Conservation (phyloP, 2,797 vertebrate species). For the Orientallactaga sibirica region DNA sequence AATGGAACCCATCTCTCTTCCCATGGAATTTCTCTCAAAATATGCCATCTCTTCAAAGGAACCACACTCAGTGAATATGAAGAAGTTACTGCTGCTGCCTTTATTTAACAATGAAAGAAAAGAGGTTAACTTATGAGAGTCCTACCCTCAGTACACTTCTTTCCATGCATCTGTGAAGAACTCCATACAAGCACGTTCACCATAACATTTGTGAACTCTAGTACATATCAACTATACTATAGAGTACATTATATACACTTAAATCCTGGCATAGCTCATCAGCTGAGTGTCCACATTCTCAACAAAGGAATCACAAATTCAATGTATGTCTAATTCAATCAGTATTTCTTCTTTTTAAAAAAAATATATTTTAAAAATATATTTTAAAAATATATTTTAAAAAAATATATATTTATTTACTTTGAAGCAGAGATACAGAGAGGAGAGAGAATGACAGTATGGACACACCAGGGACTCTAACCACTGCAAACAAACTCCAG, state of each 20-base stretch:
- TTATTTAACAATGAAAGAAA: neutral
- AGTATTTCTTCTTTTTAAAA: neutral
- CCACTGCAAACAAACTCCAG: too few species aligned
- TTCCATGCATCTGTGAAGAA: neutral
- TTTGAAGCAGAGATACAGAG: too few species aligned
- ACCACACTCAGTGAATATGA: neutral
- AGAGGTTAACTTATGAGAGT: neutral
- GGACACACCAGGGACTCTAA: too few species aligned
- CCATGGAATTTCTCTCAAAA: neutral
- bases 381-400: too few species aligned
- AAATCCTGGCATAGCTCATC: neutral
- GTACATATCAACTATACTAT: too few species aligned
- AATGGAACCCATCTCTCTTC: neutral
- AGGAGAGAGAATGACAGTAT: too few species aligned
- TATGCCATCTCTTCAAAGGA: neutral
- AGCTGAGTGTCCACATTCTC: neutral
- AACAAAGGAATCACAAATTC: slow-evolving; percentile 6
- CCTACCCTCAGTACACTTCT: neutral
- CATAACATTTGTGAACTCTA: neutral
- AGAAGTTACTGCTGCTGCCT: neutral
- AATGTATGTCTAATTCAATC: slow-evolving; percentile 14
- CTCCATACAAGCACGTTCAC: neutral
- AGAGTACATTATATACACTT: neutral
- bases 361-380: too few species aligned
- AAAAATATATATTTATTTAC: too few species aligned